phyloP scores from a whole-genome alignment of 2,888 invertebrate genomes.

The Agrochola litura region DNA sequence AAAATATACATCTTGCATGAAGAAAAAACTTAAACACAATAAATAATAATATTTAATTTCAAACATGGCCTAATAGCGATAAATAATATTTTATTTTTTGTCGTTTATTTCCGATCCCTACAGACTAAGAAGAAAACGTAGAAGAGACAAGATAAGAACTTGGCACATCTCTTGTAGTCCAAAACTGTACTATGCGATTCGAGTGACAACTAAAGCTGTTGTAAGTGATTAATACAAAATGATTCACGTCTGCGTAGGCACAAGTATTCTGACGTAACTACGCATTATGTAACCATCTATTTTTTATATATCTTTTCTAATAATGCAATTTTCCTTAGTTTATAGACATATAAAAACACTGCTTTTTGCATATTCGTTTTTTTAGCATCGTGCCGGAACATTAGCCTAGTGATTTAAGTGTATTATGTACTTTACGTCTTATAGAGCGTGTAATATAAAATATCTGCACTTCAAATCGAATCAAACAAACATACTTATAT shows the following conservation, averaged over 20 bases:
- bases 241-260: neutral
- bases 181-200: constrained; percentile 13
- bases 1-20: constrained; percentile 49
- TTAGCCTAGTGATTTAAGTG: constrained; percentile 14
- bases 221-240: constrained; percentile 5
- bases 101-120: constrained; percentile 25
- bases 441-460: constrained; percentile 10
- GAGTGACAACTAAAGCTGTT: constrained; percentile 7
- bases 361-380: constrained; percentile 14
- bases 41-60: constrained; percentile 59
- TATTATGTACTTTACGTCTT: constrained; percentile 10
- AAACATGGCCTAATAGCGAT: constrained; percentile 45
- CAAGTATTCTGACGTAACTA: constrained; percentile 15
- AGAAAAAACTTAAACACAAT: constrained; percentile 54
- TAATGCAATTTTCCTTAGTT: constrained; percentile 9
- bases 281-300: constrained; percentile 4
- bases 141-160: neutral
- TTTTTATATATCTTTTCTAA: constrained; percentile 2
- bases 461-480: constrained; percentile 17
- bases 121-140: constrained; percentile 13
- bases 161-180: constrained; percentile 7
- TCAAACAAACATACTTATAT: constrained; percentile 22
- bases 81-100: constrained; percentile 51
- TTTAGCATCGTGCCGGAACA: constrained; percentile 20
- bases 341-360: constrained; percentile 10